Percentiles rank a stretch among this genome's conserved stretches.
Evolutionary conservation across 2,797 vertebrate genomes (phyloP).

Genomic region (Poecilia gillii): DNA sequence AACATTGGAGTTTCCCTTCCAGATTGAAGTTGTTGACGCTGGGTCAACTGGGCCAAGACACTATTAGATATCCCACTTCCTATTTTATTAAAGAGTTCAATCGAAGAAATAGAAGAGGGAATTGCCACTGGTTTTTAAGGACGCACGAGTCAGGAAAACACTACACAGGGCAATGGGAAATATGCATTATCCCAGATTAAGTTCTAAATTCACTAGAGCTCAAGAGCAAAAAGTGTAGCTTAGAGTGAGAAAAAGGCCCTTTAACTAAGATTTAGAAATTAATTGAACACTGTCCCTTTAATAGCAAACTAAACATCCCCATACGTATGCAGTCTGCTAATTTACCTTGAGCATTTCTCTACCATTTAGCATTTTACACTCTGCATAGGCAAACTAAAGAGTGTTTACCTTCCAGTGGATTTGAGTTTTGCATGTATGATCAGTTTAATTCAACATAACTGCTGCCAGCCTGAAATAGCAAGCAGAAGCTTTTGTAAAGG

Average conservation of each 20-base stretch:
- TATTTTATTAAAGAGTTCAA: slow-evolving; percentile 43
- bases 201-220: background rate
- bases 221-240: background rate
- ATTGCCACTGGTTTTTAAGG: slow-evolving; percentile 19
- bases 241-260: background rate
- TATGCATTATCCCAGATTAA: background rate
- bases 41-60: slow-evolving; percentile 44
- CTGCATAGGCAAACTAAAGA: background rate
- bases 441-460: slow-evolving; percentile 57
- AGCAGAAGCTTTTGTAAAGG: slow-evolving; percentile 61
- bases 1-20: slow-evolving; percentile 64
- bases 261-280: background rate
- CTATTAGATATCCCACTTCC: slow-evolving; percentile 45
- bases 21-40: slow-evolving; percentile 57
- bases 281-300: background rate
- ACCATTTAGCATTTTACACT: background rate
- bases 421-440: slow-evolving; percentile 44
- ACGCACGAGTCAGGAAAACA: background rate
- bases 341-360: background rate
- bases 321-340: background rate
- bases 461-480: slow-evolving; percentile 54
- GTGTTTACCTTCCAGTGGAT: background rate
- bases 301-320: background rate
- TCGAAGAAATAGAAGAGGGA: slow-evolving; percentile 6
- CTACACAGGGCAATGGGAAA: background rate